Evolutionary conservation across 2,113 vertebrate species (phyloP).

Genomic region (Lagopus muta): DNA sequence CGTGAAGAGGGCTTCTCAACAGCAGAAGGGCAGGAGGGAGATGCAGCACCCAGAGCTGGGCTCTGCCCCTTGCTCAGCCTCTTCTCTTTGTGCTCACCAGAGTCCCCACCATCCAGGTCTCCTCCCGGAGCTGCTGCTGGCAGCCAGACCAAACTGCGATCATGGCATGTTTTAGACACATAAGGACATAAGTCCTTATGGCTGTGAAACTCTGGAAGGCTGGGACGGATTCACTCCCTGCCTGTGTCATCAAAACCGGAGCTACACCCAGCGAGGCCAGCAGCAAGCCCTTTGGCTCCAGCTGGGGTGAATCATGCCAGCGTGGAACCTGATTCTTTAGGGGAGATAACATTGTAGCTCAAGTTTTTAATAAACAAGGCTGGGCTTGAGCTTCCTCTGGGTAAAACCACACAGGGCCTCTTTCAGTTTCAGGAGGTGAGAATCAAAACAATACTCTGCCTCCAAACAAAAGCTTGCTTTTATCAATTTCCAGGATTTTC

Average conservation of each 20-base stretch:
- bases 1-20: background rate
- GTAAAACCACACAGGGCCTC: conserved; percentile 46
- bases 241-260: background rate
- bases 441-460: background rate
- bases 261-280: background rate
- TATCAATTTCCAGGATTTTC: conserved; percentile 55
- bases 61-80: background rate
- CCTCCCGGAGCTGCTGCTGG: background rate
- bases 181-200: background rate
- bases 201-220: background rate
- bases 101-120: rapidly evolving
- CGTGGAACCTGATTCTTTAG: conserved; percentile 29
- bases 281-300: conserved; percentile 31
- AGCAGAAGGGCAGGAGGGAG: background rate
- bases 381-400: conserved; percentile 58
- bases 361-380: conserved; percentile 16
- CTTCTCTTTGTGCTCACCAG: background rate
- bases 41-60: background rate
- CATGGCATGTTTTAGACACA: rapidly evolving
- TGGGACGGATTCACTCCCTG: background rate
- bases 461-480: conserved; percentile 43
- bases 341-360: conserved; percentile 37
- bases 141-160: rapidly evolving
- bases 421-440: conserved; percentile 55
- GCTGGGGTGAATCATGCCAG: conserved; percentile 21